Evolutionary conservation across 2,797 vertebrate species (phyloP).

Genomic region (Cryptoblepharus egeriae): DNA sequence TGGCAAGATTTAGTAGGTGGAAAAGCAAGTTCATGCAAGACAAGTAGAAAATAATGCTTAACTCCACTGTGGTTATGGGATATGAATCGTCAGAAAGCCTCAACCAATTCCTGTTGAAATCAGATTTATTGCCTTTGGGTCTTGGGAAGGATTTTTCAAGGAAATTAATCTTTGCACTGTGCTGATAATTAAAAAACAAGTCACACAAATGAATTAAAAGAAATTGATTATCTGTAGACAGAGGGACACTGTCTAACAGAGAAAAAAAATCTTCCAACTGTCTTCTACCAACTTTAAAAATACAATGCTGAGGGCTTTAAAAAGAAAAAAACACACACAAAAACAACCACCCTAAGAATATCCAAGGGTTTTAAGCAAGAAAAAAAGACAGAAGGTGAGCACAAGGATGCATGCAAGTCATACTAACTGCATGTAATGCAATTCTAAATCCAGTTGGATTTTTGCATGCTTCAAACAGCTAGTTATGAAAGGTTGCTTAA

Average conservation of each 20-base stretch:
- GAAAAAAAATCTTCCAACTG: not conserved
- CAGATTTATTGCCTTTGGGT: not conserved
- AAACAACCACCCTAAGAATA: not conserved
- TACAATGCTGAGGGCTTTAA: slow-evolving; percentile 11
- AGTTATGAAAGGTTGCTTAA: not conserved
- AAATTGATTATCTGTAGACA: not conserved
- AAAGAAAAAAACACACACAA: not conserved
- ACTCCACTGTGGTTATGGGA: not conserved
- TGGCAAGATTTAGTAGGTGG: not conserved
- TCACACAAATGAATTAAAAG: not conserved
- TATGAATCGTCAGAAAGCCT: not conserved
- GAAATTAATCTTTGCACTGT: not conserved
- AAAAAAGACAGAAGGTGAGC: not conserved
- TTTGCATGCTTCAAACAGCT: not conserved
- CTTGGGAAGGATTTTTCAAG: not conserved
- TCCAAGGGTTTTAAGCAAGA: not conserved
- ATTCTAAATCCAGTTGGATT: not conserved
- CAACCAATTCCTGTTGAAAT: not conserved
- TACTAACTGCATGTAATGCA: not conserved
- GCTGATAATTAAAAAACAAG: slow-evolving; percentile 17
- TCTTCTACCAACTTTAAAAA: slow-evolving; percentile 11
- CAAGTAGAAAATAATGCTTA: not conserved
- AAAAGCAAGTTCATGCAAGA: not conserved
- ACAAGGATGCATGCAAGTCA: not conserved
- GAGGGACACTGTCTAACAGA: not conserved